phyloP scores from a whole-genome alignment of 1,140 invertebrate species.

The Triops longicaudatus region DNA sequence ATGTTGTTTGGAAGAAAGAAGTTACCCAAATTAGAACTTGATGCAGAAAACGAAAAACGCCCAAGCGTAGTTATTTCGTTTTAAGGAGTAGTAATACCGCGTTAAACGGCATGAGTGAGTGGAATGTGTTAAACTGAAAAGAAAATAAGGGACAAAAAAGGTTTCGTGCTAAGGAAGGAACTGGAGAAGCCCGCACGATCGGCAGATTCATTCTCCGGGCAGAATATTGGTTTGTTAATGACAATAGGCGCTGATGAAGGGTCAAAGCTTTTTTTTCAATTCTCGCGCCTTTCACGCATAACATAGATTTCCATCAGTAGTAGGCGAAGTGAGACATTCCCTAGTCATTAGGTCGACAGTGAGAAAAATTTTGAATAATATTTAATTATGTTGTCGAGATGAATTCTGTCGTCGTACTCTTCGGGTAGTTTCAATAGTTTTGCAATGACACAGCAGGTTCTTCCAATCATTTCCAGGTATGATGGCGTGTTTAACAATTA shows the following conservation, averaged over 20 bases:
- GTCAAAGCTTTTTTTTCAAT: background rate
- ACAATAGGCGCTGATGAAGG: background rate
- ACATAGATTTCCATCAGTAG: background rate
- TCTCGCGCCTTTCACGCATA: background rate
- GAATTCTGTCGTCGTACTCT: background rate
- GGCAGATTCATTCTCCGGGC: background rate
- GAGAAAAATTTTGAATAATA: background rate
- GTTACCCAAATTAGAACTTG: background rate
- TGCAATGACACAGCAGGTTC: background rate
- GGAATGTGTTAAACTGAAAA: background rate
- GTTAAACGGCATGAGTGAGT: background rate
- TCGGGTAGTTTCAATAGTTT: background rate
- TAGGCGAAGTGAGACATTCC: background rate
- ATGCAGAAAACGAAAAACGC: background rate
- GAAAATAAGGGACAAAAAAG: background rate
- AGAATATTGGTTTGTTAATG: background rate
- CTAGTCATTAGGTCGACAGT: background rate
- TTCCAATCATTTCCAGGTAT: background rate
- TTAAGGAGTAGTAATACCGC: background rate
- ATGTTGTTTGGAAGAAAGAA: background rate
- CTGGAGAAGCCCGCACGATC: background rate
- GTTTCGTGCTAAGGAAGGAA: background rate
- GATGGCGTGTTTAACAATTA: background rate
- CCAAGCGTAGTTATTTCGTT: background rate
- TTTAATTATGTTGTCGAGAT: slow-evolving; percentile 4